Conservation (phyloP, 2,797 vertebrate genomes). For the Neopelma chrysocephalum region DNA sequence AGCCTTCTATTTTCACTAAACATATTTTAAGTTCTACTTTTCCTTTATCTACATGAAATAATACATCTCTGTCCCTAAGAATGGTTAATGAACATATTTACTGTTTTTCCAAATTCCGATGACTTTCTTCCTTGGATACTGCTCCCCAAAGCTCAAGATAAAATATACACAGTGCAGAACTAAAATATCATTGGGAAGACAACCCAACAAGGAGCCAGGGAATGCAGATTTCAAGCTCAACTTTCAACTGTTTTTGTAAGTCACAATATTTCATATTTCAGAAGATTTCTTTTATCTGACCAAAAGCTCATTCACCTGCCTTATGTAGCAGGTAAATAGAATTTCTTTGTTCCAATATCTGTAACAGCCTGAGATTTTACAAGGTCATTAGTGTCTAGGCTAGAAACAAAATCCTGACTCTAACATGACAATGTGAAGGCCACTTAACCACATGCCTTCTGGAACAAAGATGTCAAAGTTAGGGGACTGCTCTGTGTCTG, state of each 20-base stretch:
- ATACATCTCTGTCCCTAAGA: background rate
- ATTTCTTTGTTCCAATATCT: background rate
- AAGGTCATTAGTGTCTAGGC: background rate
- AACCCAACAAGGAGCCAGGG: background rate
- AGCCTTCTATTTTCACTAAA: background rate
- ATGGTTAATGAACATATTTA: background rate
- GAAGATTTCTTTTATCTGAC: background rate
- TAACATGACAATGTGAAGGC: background rate
- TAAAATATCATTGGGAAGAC: background rate
- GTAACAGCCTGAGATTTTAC: background rate
- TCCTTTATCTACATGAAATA: background rate
- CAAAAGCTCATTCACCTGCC: background rate
- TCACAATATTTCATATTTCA: background rate
- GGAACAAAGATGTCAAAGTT: background rate
- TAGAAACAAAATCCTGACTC: background rate
- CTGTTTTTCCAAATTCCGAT: background rate
- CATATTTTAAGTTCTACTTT: background rate
- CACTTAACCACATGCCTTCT: background rate
- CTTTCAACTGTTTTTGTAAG: background rate
- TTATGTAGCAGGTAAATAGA: background rate
- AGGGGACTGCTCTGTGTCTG: background rate
- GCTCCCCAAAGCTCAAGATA: background rate
- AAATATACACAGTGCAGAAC: background rate
- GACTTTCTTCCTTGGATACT: background rate
- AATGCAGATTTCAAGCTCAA: background rate